Conservation (phyloP, 1,140 invertebrate species). For the Philotrypesis tridentata region DNA sequence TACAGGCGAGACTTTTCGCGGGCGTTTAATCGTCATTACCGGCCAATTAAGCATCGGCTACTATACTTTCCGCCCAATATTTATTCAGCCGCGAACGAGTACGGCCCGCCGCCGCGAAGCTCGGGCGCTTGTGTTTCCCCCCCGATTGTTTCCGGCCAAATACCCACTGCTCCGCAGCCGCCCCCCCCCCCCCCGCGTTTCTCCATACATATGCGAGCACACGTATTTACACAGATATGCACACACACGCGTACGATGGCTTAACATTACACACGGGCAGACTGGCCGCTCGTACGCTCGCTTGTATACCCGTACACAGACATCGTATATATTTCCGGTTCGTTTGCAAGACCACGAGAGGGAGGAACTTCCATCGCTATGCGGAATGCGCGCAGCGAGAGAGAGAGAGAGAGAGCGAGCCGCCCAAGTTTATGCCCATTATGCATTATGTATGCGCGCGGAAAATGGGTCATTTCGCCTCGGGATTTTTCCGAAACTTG, state of each 20-base stretch:
- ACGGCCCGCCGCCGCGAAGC: too few relatives aligned
- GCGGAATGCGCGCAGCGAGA: not conserved
- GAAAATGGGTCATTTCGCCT: not conserved
- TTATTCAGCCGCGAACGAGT: constrained; percentile 27
- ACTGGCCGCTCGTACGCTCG: too few relatives aligned
- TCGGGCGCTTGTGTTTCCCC: too few relatives aligned
- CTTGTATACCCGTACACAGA: too few relatives aligned
- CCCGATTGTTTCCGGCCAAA: constrained; percentile 38
- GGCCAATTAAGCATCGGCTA: constrained; percentile 22
- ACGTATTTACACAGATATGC: too few relatives aligned
- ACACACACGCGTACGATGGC: not conserved
- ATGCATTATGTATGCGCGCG: not conserved
- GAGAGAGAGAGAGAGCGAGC: too few relatives aligned
- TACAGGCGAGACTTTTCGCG: not conserved
- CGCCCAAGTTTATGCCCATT: not conserved
- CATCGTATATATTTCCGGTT: not conserved
- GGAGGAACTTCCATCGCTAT: constrained; percentile 7
- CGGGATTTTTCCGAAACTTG: too few relatives aligned
- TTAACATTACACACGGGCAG: too few relatives aligned
- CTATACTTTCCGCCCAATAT: constrained; percentile 33
- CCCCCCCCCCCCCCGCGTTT: too few relatives aligned
- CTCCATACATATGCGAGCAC: not conserved
- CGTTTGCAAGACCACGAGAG: not conserved
- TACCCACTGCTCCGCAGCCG: not conserved
- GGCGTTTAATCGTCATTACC: constrained; percentile 27